Conservation (phyloP, 37 sponge, comb jelly and placozoan genomes). For the Tethya wilhelma region DNA sequence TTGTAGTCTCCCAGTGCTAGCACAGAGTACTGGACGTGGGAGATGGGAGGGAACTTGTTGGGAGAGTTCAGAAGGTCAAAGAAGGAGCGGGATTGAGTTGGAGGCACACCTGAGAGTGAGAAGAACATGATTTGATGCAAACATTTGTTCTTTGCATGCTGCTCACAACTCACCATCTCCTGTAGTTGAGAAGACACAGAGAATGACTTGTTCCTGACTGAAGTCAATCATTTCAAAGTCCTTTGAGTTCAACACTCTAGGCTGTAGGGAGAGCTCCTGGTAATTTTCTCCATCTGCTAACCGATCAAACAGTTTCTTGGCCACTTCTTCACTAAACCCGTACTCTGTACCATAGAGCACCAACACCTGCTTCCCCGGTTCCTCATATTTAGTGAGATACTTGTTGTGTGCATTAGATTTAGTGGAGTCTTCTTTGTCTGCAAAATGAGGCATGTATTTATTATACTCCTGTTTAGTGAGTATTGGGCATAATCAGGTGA, state of each 20-base stretch:
- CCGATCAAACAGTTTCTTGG: slow-evolving; percentile 47
- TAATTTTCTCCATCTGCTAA: slow-evolving; percentile 10
- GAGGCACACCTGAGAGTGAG: slow-evolving; percentile 45
- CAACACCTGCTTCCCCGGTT: slow-evolving; percentile 53
- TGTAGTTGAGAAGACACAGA: slow-evolving; percentile 66
- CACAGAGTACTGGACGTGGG: slow-evolving; percentile 46
- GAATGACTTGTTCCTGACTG: slow-evolving; percentile 36
- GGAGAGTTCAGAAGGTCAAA: slow-evolving; percentile 33
- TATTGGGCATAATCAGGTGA: too few species aligned
- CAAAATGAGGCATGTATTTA: neutral
- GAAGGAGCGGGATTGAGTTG: slow-evolving; percentile 44
- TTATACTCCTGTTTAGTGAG: too few species aligned
- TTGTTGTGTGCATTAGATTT: slow-evolving; percentile 1
- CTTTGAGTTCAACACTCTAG: slow-evolving; percentile 56
- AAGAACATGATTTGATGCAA: neutral
- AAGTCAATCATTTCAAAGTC: slow-evolving; percentile 51
- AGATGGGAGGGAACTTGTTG: neutral
- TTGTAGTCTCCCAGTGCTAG: slow-evolving; percentile 66
- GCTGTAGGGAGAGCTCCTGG: slow-evolving; percentile 35
- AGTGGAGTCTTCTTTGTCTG: neutral
- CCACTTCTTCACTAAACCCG: slow-evolving; percentile 67
- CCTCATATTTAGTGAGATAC: slow-evolving; percentile 51
- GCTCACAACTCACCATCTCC: slow-evolving; percentile 61
- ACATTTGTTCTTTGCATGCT: neutral
- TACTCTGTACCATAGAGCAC: slow-evolving; percentile 68